Conservation (phyloP, 2,797 vertebrate genomes). For the Chaetodon trifasciatus region DNA sequence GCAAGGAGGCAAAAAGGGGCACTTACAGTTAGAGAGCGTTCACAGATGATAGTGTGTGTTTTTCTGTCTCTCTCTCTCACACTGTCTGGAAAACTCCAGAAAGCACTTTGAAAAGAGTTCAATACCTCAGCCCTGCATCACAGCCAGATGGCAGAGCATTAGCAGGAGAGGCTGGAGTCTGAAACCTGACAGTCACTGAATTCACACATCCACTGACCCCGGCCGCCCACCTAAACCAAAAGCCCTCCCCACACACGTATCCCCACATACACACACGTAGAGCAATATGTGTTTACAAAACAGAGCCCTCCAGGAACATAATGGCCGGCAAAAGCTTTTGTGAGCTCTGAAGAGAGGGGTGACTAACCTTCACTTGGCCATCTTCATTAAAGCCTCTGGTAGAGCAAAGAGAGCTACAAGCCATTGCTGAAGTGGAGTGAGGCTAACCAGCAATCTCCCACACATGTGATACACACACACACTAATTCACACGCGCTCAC, state of each 20-base stretch:
- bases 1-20: slow-evolving; percentile 30
- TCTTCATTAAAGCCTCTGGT: slow-evolving; percentile 79
- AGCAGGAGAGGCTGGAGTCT: slow-evolving; percentile 55
- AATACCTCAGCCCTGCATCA: slow-evolving; percentile 38
- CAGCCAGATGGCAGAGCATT: slow-evolving; percentile 58
- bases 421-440: slow-evolving; percentile 53
- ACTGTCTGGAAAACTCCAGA: slow-evolving; percentile 41
- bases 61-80: slow-evolving; percentile 1
- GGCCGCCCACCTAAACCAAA: slow-evolving; percentile 47
- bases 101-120: slow-evolving; percentile 54
- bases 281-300: slow-evolving; percentile 72
- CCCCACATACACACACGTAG: not conserved
- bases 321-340: slow-evolving; percentile 82
- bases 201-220: slow-evolving; percentile 69
- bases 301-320: slow-evolving; percentile 69
- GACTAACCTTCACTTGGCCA: slow-evolving; percentile 77
- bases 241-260: slow-evolving; percentile 8
- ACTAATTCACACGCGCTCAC: slow-evolving; percentile 22
- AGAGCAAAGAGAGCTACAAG: slow-evolving; percentile 65
- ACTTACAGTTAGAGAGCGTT: slow-evolving; percentile 48
- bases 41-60: slow-evolving; percentile 35
- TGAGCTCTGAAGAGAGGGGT: slow-evolving; percentile 76
- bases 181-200: slow-evolving; percentile 70
- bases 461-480: slow-evolving; percentile 30
- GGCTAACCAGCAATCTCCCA: slow-evolving; percentile 60